Percentiles rank a stretch among this genome's conserved stretches.
Conservation (phyloP, 23 tunicate species). For the Trididemnum nubilum region DNA sequence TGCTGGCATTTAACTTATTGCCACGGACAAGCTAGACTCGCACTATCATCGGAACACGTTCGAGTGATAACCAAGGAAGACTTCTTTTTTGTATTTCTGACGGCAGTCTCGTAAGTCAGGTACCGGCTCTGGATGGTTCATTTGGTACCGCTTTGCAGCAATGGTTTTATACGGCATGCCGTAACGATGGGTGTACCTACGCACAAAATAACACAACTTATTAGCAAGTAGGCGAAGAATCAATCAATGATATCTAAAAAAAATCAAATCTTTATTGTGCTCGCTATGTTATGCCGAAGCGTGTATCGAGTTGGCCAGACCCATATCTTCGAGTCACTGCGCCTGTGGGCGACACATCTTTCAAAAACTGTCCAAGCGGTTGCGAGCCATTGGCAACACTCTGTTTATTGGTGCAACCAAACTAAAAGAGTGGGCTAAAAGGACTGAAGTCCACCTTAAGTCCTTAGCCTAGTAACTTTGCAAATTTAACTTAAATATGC, state of each 20-base stretch:
- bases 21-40: no score
- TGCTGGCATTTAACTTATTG: no score
- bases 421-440: no score
- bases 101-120: conserved; percentile 69
- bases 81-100: conserved; percentile 36
- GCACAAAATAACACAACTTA: not conserved
- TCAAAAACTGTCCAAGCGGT: no score
- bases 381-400: no score
- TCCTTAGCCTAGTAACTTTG: no score
- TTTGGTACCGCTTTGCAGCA: conserved; percentile 68
- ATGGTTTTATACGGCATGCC: conserved; percentile 72
- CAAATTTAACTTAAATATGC: no score
- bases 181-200: conserved; percentile 48
- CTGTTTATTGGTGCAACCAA: no score
- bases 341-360: no score
- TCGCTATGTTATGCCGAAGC: no score
- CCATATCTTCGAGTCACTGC: not conserved
- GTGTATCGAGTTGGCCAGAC: not conserved
- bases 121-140: conserved; percentile 54
- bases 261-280: no score
- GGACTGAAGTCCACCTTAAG: no score
- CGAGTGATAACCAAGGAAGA: conserved; percentile 66
- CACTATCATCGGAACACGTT: conserved; percentile 60
- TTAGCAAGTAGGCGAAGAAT: not conserved
- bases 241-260: not conserved